phyloP scores from a whole-genome alignment of 2,888 invertebrate genomes.

The Heliconius hortense region DNA sequence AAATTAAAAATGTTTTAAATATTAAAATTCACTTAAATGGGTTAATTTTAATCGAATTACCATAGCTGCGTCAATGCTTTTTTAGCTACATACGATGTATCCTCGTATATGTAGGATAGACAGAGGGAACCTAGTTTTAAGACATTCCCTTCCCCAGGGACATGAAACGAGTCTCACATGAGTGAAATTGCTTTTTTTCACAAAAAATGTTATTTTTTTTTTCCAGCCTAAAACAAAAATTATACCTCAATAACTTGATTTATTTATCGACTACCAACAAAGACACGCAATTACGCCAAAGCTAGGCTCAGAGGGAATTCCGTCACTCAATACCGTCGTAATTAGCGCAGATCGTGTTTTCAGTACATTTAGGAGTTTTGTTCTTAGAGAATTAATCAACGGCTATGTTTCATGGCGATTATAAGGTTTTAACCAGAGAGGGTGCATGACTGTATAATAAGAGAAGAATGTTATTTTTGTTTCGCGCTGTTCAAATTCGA shows the following conservation, averaged over 20 bases:
- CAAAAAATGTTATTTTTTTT: not conserved
- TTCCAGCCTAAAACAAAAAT: not conserved
- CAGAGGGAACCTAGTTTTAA: not conserved
- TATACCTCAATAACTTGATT: not conserved
- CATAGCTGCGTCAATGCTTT: too few relatives aligned
- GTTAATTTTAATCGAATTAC: too few relatives aligned
- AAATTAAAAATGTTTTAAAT: too few relatives aligned
- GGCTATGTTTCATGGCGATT: slow-evolving; percentile 78
- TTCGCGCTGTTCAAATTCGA: slow-evolving; percentile 10
- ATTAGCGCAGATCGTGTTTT: slow-evolving; percentile 12
- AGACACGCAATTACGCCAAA: slow-evolving; percentile 4
- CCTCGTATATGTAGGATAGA: not conserved
- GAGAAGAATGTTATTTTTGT: too few relatives aligned
- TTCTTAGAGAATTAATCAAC: slow-evolving; percentile 68
- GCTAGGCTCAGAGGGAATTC: slow-evolving; percentile 49
- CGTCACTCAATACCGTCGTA: slow-evolving; percentile 40
- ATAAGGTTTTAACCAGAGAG: slow-evolving; percentile 73
- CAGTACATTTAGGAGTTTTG: slow-evolving; percentile 15
- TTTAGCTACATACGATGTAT: too few relatives aligned
- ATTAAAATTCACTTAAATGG: too few relatives aligned
- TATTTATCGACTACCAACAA: slow-evolving; percentile 3
- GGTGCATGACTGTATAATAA: too few relatives aligned
- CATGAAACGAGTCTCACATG: too few relatives aligned
- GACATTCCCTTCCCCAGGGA: not conserved
- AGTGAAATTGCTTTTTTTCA: not conserved